phyloP scores from a whole-genome alignment of 2,888 invertebrate genomes.

The Lochmaea crataegi region DNA sequence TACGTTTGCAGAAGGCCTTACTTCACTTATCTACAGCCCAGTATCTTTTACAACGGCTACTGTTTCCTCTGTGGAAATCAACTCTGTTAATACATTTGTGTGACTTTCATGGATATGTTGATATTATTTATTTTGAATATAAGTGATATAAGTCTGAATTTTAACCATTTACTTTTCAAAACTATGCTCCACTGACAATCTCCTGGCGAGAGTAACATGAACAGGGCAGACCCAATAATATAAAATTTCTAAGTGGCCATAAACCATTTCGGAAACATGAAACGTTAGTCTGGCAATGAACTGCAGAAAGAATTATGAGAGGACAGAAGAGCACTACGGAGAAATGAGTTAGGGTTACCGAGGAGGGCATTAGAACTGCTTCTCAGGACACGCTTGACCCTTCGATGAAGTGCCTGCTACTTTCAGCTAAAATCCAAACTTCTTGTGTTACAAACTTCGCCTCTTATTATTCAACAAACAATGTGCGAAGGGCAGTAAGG shows the following conservation, averaged over 20 bases:
- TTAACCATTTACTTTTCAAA: neutral
- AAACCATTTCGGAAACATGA: conserved; percentile 40
- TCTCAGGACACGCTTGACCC: conserved; percentile 47
- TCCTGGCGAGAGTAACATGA: neutral
- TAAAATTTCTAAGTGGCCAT: conserved; percentile 38
- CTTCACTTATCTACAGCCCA: too few relatives aligned
- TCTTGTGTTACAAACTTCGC: conserved; percentile 20
- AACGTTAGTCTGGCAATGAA: conserved; percentile 43
- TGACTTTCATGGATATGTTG: too few relatives aligned
- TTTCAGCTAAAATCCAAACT: conserved; percentile 28
- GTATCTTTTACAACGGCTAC: too few relatives aligned
- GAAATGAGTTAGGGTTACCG: conserved; percentile 48
- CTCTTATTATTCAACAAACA: conserved; percentile 1
- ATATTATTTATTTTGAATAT: too few relatives aligned
- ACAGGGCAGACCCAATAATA: conserved; percentile 29
- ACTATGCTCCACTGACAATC: neutral
- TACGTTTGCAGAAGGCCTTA: too few relatives aligned
- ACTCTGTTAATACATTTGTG: too few relatives aligned
- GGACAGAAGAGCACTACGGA: conserved; percentile 47
- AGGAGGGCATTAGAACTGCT: conserved; percentile 43
- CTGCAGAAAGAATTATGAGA: conserved; percentile 46
- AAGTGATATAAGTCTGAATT: too few relatives aligned
- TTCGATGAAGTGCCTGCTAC: conserved; percentile 39
- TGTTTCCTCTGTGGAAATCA: too few relatives aligned
- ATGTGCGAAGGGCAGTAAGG: neutral